A percentile compares a stretch with the other conserved stretches of the same genome.
Conservation (phyloP, 2,888 invertebrate species). For the Campoplex nolae region DNA sequence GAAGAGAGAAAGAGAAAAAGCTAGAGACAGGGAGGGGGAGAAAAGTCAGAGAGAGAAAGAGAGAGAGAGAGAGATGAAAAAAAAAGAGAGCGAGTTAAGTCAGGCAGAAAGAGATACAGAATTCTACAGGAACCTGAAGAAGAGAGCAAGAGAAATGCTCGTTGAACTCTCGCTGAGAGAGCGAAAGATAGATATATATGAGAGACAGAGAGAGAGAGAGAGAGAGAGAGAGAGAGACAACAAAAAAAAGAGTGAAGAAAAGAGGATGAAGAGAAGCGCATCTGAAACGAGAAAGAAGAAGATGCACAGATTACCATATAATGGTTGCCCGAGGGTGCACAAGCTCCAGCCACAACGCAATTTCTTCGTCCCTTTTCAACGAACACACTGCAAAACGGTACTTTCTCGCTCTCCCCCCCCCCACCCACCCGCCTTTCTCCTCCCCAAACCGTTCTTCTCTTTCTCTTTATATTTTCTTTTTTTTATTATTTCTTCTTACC, state of each 20-base stretch:
- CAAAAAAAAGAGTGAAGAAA: conserved; percentile 3
- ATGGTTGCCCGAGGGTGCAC: conserved; percentile 84
- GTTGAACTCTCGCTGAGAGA: conserved; percentile 63
- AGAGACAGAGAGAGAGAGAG: conserved; percentile 36
- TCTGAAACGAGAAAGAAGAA: conserved; percentile 73
- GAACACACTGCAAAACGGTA: conserved; percentile 79
- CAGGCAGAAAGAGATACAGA: conserved; percentile 60
- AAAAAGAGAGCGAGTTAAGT: conserved; percentile 63
- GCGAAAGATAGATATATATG: conserved; percentile 29
- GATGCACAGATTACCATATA: conserved; percentile 84
- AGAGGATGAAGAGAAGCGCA: conserved; percentile 57
- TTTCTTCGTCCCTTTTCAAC: conserved; percentile 83
- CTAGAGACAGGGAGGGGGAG: conserved; percentile 38
- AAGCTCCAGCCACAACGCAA: conserved; percentile 83
- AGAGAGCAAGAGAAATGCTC: conserved; percentile 35
- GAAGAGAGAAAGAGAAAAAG: conserved; percentile 30
- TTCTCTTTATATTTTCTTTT: conserved; percentile 31
- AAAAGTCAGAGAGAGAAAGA: neutral
- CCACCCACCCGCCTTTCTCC: conserved; percentile 41
- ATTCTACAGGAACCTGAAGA: conserved; percentile 12
- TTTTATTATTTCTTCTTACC: conserved; percentile 47
- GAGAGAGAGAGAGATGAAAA: conserved; percentile 32
- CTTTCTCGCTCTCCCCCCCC: conserved; percentile 69
- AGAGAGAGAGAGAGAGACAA: conserved; percentile 53
- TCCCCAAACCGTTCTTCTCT: conserved; percentile 25